A percentile compares a stretch with the other conserved stretches of the same genome.
Conservation (phyloP, 2,888 invertebrate species). For the Blera fallax region DNA sequence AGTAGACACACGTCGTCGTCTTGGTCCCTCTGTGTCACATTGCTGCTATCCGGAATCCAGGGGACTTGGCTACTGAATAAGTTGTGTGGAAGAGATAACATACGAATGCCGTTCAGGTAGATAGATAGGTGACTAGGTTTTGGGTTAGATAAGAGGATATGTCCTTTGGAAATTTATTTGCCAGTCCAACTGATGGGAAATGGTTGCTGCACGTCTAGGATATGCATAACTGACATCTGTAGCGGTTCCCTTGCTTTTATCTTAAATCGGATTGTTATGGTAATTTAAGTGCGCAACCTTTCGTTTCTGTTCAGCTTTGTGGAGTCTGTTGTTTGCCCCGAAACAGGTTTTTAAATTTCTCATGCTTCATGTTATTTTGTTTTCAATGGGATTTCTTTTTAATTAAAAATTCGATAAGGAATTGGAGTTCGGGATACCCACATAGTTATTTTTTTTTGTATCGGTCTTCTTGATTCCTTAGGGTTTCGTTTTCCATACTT, state of each 20-base stretch:
- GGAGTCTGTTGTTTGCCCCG: neutral
- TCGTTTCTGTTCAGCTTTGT: neutral
- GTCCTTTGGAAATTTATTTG: constrained; percentile 52
- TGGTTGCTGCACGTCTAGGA: constrained; percentile 24
- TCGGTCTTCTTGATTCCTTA: constrained; percentile 7
- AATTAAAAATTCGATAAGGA: constrained; percentile 66
- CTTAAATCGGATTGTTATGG: constrained; percentile 61
- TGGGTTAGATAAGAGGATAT: constrained; percentile 44
- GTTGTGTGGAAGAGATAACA: constrained; percentile 49
- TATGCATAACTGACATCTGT: constrained; percentile 44
- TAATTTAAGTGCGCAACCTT: constrained; percentile 56
- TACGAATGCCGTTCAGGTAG: constrained; percentile 40
- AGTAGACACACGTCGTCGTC: constrained; percentile 67
- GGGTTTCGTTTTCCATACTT: neutral
- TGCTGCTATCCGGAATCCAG: constrained; percentile 26
- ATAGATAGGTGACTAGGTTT: constrained; percentile 66
- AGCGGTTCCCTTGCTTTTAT: constrained; percentile 27
- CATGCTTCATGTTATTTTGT: constrained; percentile 63
- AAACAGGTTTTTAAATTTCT: constrained; percentile 66
- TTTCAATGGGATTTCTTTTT: constrained; percentile 54
- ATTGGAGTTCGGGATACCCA: constrained; percentile 43
- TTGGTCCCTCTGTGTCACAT: neutral
- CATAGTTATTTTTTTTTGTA: constrained; percentile 1
- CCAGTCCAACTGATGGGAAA: constrained; percentile 8
- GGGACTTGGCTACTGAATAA: constrained; percentile 63